These are phyloP conservation scores for Lasioglossum lativentre DNA, from an alignment of 2,888 invertebrate species.

Conservation along the genomic window DNA sequence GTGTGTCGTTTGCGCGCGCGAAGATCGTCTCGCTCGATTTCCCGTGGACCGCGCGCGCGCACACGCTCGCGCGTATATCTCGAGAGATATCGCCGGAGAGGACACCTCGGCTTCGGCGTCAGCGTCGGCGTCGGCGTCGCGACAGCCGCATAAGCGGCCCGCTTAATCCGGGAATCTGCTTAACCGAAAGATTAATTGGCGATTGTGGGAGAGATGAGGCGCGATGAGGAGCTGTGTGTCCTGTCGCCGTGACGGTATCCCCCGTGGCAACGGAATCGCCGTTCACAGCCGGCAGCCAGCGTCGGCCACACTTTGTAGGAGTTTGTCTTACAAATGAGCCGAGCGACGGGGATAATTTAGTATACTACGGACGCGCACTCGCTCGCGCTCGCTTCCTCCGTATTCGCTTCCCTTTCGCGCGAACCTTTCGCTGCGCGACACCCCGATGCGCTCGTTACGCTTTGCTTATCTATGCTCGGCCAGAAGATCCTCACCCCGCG, in stretches of 20 bases:
- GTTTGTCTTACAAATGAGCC: constrained; percentile 84
- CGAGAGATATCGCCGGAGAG: constrained; percentile 6
- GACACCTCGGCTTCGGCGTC: constrained; percentile 10
- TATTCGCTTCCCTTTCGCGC: constrained; percentile 56
- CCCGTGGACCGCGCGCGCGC: constrained; percentile 53
- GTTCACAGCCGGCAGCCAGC: constrained; percentile 46
- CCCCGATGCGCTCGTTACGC: constrained; percentile 73
- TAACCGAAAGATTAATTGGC: constrained; percentile 81
- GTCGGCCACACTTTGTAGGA: constrained; percentile 66
- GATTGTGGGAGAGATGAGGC: constrained; percentile 81
- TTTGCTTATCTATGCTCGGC: constrained; percentile 57
- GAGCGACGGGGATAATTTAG: constrained; percentile 83
- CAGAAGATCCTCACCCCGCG: background rate
- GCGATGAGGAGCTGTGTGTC: constrained; percentile 56
- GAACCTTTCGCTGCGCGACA: constrained; percentile 77
- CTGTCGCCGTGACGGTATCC: constrained; percentile 33
- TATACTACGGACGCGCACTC: constrained; percentile 66
- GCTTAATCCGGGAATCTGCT: constrained; percentile 80
- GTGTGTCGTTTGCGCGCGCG: constrained; percentile 39
- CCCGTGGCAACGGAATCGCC: constrained; percentile 44
- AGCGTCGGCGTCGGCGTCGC: constrained; percentile 36
- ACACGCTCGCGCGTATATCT: constrained; percentile 41
- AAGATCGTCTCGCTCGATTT: constrained; percentile 69
- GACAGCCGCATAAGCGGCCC: constrained; percentile 45
- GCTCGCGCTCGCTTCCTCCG: background rate